A percentile compares a stretch with the other conserved stretches of the same genome.
These are phyloP conservation scores for Cherax quadricarinatus DNA, from an alignment of 1,140 invertebrate species.

Conservation along the genomic window DNA sequence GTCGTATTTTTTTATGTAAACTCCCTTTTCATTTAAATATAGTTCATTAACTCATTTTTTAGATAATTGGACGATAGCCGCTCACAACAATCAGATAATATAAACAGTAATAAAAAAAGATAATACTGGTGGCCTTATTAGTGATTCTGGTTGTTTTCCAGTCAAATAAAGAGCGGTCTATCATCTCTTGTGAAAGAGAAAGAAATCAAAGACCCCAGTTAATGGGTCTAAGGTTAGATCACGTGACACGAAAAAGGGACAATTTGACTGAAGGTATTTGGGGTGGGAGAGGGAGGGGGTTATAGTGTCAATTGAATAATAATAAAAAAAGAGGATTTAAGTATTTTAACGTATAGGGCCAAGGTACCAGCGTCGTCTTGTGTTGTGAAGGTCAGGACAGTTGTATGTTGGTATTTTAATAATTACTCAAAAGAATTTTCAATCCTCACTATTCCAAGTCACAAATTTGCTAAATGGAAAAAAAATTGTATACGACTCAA, in stretches of 20 bases:
- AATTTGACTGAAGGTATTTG: not conserved
- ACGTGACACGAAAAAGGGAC: not conserved
- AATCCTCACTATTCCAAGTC: too few relatives aligned
- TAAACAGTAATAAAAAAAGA: too few relatives aligned
- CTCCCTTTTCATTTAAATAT: not conserved
- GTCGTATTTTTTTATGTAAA: not conserved
- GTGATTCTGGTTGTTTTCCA: not conserved
- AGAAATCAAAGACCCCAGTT: not conserved
- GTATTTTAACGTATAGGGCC: not conserved
- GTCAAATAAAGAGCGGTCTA: not conserved
- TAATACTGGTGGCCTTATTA: constrained; percentile 14
- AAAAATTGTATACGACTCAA: too few relatives aligned
- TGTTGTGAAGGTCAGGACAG: not conserved
- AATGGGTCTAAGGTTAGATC: too few relatives aligned
- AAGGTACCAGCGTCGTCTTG: not conserved
- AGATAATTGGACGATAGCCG: not conserved
- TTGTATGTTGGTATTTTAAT: too few relatives aligned
- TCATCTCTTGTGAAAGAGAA: not conserved
- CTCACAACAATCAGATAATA: not conserved
- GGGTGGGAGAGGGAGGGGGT: not conserved
- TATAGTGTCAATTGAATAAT: not conserved
- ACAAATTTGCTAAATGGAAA: too few relatives aligned
- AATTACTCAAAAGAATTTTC: too few relatives aligned
- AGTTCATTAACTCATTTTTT: not conserved
- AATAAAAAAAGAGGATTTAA: too few relatives aligned